phyloP scores from a whole-genome alignment of 2,888 invertebrate species.

The Sinohyriopsis cumingii region DNA sequence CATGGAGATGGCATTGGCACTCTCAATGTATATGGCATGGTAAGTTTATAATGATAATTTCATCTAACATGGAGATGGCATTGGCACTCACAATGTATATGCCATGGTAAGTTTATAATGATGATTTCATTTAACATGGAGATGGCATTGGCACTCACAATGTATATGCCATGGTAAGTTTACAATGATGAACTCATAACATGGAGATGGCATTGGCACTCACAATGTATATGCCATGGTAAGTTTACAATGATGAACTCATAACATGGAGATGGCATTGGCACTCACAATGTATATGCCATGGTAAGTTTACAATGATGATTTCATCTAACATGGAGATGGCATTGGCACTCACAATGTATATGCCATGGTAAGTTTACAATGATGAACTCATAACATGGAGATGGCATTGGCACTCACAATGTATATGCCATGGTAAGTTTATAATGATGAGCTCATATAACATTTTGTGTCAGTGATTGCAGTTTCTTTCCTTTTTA shows the following conservation, averaged over 20 bases:
- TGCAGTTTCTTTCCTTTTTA: too few relatives aligned
- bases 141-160: slow-evolving; percentile 51
- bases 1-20: not conserved
- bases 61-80: slow-evolving; percentile 51
- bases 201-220: not conserved
- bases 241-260: slow-evolving; percentile 20
- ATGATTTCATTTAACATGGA: slow-evolving; percentile 26
- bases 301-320: slow-evolving; percentile 27
- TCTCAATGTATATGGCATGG: not conserved
- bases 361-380: not conserved
- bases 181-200: not conserved
- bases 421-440: slow-evolving; percentile 45
- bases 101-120: slow-evolving; percentile 34
- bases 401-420: not conserved
- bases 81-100: slow-evolving; percentile 59
- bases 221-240: not conserved
- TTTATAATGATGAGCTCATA: too few relatives aligned
- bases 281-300: slow-evolving; percentile 56
- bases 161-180: slow-evolving; percentile 52
- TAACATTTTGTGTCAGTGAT: too few relatives aligned
- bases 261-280: slow-evolving; percentile 54
- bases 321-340: not conserved
- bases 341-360: not conserved
- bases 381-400: slow-evolving; percentile 18
- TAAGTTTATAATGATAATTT: slow-evolving; percentile 15